Evolutionary conservation across 2,113 vertebrate genomes (phyloP).

Genomic region (Ophiodon elongatus): DNA sequence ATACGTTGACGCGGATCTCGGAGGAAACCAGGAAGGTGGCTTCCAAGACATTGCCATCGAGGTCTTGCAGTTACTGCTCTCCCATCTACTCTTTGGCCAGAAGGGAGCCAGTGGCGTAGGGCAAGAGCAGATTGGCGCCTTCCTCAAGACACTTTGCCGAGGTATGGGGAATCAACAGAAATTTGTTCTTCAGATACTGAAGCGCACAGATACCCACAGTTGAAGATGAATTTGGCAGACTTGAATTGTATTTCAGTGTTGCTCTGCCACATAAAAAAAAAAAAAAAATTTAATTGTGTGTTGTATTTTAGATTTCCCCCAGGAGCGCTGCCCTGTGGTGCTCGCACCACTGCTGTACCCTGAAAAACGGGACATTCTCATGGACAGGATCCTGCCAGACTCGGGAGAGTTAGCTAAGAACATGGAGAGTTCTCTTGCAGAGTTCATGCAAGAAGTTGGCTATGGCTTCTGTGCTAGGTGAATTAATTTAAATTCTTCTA

Average conservation of each 20-base stretch:
- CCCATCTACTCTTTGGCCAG: conserved; percentile 99
- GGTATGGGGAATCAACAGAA: conserved; percentile 78
- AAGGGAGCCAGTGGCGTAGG: conserved; percentile 99
- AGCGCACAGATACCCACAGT: not conserved
- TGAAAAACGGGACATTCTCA: conserved; percentile 99
- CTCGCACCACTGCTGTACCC: conserved; percentile 99
- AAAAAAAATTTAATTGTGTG: not conserved
- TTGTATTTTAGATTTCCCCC: conserved; percentile 93
- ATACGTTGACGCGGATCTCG: conserved; percentile 98
- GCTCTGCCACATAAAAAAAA: not conserved
- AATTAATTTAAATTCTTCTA: conserved; percentile 2
- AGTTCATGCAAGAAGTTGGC: conserved; percentile 99
- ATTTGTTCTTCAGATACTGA: not conserved
- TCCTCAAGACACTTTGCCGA: conserved; percentile 99
- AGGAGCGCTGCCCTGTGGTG: conserved; percentile 99
- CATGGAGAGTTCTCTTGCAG: conserved; percentile 99
- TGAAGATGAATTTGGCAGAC: not conserved
- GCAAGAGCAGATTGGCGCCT: conserved; percentile 99
- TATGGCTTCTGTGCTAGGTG: conserved; percentile 99
- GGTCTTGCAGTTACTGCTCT: conserved; percentile 99
- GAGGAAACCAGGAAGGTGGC: conserved; percentile 99
- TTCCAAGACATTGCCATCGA: conserved; percentile 99
- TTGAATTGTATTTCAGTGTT: not conserved
- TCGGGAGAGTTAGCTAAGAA: conserved; percentile 99
- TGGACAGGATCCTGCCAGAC: conserved; percentile 99